phyloP scores from a whole-genome alignment of 2,888 invertebrate genomes.

The Agrotis clavis region DNA sequence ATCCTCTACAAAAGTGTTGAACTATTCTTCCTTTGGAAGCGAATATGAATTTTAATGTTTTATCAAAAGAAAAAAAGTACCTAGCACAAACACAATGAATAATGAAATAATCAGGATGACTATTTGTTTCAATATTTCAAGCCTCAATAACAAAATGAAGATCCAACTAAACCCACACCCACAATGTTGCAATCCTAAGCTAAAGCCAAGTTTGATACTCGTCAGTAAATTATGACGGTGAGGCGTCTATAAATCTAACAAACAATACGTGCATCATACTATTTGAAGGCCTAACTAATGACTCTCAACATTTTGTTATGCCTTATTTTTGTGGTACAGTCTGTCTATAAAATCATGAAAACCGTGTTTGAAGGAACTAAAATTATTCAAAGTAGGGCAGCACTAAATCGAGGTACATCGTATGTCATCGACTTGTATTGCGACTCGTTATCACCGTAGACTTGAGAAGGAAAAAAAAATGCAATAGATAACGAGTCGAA shows the following conservation, averaged over 20 bases:
- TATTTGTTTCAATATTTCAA: constrained; percentile 9
- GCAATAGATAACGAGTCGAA: too few relatives aligned
- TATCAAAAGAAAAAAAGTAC: background rate
- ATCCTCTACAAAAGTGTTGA: too few relatives aligned
- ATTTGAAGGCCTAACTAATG: constrained; percentile 36
- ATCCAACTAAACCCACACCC: constrained; percentile 43
- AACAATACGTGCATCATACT: constrained; percentile 45
- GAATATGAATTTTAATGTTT: too few relatives aligned
- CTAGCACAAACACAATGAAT: too few relatives aligned
- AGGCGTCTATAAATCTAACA: constrained; percentile 35
- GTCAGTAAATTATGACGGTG: constrained; percentile 25
- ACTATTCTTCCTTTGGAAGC: too few relatives aligned
- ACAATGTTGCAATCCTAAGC: constrained; percentile 35
- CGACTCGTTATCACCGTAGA: too few relatives aligned
- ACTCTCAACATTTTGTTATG: constrained; percentile 39
- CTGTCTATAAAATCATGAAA: too few relatives aligned
- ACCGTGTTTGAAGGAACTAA: too few relatives aligned
- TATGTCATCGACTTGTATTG: too few relatives aligned
- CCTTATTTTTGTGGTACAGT: constrained; percentile 2
- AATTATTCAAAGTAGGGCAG: too few relatives aligned
- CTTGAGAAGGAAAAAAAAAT: too few relatives aligned
- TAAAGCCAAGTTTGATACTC: constrained; percentile 26
- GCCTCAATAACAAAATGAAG: constrained; percentile 19
- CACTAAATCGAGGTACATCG: too few relatives aligned
- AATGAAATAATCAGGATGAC: constrained; percentile 4